Base-by-base conservation (phyloP, 2,113 vertebrate species). In the Coracopsis vasa region DNA sequence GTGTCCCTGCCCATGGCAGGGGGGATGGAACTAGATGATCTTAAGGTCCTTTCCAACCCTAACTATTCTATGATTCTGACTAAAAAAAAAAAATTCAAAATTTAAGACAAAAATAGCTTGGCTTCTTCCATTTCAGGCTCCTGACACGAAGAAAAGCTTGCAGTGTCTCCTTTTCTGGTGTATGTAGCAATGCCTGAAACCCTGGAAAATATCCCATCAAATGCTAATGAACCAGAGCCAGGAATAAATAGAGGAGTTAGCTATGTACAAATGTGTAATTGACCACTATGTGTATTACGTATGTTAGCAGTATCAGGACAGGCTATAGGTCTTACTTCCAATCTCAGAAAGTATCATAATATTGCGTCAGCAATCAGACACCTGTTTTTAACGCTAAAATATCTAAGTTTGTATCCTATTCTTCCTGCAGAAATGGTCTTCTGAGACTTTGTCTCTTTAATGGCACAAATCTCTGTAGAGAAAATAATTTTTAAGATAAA, bases 191-290 rank as follows among this genome's bases (percentile, higher is more conserved):
- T 79, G 66, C 51, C 47, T 19, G 7, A 93, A 91, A 88, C 82
- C 41, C 75, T 96, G 92, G 78, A 94, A 88, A 66, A 83, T 29
- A 88, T 50, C 71, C 75, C 60, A 74, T 86, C 61, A n/a, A 95
- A 44, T 78, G 90, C 86, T 80, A 48, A 71, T 80, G 72, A 96
- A 80, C 14, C 51, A 58, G 58, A 74, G 85, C 85, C 94, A 95
- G 80, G 87, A 95, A 80, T 74, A 82, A 92, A 90, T 0, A 67
- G 65, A 88, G 65, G 65, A 64, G 78, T 82, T 86, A 75, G 45
- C 35, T 80, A 69, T 86, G 80, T 85, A 69, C 87, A 89, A 48
- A 69, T 18, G 11, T 75, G 93, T 90, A 50, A 39, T 35, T 94
- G 94, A 66, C 82, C 85, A 62, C 19, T 42, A 39, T 50, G 42